These are phyloP conservation scores for Drosophila pseudotalamancana DNA, from an alignment of 2,888 invertebrate genomes.

Conservation along the genomic window DNA sequence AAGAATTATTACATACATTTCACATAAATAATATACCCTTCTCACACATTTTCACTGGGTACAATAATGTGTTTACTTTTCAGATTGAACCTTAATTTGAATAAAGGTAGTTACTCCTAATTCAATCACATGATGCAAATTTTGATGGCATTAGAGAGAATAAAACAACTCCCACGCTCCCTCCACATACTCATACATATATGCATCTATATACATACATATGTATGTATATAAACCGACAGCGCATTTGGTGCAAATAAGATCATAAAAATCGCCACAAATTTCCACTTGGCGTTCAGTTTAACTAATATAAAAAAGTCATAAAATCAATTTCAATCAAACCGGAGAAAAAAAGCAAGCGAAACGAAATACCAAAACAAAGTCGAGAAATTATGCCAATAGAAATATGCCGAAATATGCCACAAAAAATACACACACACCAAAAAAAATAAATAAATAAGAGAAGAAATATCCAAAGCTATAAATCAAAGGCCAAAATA, in stretches of 20 bases:
- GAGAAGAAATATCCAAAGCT: constrained; percentile 34
- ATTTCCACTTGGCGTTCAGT: constrained; percentile 41
- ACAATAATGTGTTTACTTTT: too few relatives aligned
- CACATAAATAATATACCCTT: too few relatives aligned
- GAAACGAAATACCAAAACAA: constrained; percentile 30
- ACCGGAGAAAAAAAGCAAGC: constrained; percentile 6
- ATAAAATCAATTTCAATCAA: constrained; percentile 71
- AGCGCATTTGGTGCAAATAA: constrained; percentile 46
- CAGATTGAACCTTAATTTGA: not conserved
- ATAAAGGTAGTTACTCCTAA: not conserved
- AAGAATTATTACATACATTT: too few relatives aligned
- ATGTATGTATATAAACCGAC: constrained; percentile 3
- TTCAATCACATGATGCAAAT: constrained; percentile 8
- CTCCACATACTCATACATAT: too few relatives aligned
- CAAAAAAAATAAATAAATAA: constrained; percentile 10
- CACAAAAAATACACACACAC: too few relatives aligned
- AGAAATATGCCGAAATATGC: constrained; percentile 13
- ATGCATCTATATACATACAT: too few relatives aligned
- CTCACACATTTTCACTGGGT: too few relatives aligned
- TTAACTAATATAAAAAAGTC: constrained; percentile 56
- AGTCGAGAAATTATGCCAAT: constrained; percentile 47
- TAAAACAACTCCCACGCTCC: constrained; percentile 5
- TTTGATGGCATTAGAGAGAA: not conserved
- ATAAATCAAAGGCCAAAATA: constrained; percentile 68
- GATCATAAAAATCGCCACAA: constrained; percentile 58